Evolutionary conservation across 1,140 invertebrate species (phyloP).

Genomic region (Trissolcus basalis): DNA sequence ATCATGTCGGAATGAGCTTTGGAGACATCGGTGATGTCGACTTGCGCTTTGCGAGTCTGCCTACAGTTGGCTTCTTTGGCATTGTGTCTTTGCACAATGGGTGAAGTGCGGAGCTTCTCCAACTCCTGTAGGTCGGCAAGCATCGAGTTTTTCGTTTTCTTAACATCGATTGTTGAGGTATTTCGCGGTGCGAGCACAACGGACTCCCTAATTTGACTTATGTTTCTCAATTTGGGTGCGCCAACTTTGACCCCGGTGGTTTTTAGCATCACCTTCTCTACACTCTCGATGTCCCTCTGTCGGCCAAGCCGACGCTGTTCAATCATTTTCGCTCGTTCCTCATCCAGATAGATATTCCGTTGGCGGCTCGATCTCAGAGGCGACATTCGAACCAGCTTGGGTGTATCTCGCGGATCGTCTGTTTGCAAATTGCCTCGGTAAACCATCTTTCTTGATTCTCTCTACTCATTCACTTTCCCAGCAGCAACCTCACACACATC

Average conservation of each 20-base stretch:
- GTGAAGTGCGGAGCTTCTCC: slow-evolving; percentile 65
- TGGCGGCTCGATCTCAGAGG: slow-evolving; percentile 18
- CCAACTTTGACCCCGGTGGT: slow-evolving; percentile 63
- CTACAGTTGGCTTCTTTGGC: slow-evolving; percentile 1
- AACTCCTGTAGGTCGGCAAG: slow-evolving; percentile 67
- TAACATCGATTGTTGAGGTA: slow-evolving; percentile 26
- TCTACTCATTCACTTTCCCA: slow-evolving; percentile 16
- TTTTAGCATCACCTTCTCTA: slow-evolving; percentile 62
- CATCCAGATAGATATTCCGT: slow-evolving; percentile 40
- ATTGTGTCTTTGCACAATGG: slow-evolving; percentile 53
- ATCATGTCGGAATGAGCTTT: slow-evolving; percentile 64
- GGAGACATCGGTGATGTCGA: slow-evolving; percentile 42
- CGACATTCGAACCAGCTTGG: slow-evolving; percentile 35
- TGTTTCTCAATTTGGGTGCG: slow-evolving; percentile 67
- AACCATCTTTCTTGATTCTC: slow-evolving; percentile 20
- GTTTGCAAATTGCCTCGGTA: slow-evolving; percentile 42
- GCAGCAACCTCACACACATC: slow-evolving; percentile 13
- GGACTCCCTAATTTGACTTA: slow-evolving; percentile 68
- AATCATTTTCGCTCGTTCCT: slow-evolving; percentile 60
- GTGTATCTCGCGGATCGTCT: slow-evolving; percentile 31
- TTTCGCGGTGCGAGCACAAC: slow-evolving; percentile 57
- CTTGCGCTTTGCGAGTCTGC: neutral
- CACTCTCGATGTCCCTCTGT: slow-evolving; percentile 63
- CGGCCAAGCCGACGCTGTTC: slow-evolving; percentile 62
- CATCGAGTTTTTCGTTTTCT: slow-evolving; percentile 46